phyloP scores from a whole-genome alignment of 2,113 vertebrate species.

The Toxostoma redivivum region DNA sequence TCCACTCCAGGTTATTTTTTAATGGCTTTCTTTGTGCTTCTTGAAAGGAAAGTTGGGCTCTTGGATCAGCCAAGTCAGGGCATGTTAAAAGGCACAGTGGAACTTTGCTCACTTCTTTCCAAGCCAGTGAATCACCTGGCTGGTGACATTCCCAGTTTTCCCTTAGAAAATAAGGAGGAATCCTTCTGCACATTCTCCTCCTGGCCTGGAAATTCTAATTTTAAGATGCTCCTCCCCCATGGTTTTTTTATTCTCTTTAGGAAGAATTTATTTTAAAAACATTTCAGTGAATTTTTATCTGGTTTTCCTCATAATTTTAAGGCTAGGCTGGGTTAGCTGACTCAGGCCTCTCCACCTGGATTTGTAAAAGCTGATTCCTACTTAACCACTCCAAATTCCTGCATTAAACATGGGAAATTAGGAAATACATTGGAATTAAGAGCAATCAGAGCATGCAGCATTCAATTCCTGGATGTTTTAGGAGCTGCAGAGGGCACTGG shows the following conservation, averaged over 20 bases:
- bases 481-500: not conserved
- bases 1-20: not conserved
- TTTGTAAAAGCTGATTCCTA: not conserved
- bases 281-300: not conserved
- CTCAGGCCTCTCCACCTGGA: not conserved
- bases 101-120: not conserved
- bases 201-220: not conserved
- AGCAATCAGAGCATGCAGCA: not conserved
- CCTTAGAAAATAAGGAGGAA: not conserved
- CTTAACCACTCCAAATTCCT: not conserved
- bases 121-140: not conserved
- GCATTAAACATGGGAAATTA: fast-evolving
- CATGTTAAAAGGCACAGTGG: not conserved
- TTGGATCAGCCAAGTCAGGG: not conserved
- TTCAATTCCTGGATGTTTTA: not conserved
- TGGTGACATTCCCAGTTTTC: not conserved
- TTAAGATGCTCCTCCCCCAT: not conserved
- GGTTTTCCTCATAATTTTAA: not conserved
- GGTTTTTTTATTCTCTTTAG: not conserved
- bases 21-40: not conserved
- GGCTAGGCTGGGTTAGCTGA: not conserved
- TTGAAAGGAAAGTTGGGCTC: not conserved
- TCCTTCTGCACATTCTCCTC: not conserved
- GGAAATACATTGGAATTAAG: not conserved
- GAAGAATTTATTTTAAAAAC: fast-evolving